Base-by-base conservation (phyloP, 2,113 vertebrate species). In the Nothocercus julius region DNA sequence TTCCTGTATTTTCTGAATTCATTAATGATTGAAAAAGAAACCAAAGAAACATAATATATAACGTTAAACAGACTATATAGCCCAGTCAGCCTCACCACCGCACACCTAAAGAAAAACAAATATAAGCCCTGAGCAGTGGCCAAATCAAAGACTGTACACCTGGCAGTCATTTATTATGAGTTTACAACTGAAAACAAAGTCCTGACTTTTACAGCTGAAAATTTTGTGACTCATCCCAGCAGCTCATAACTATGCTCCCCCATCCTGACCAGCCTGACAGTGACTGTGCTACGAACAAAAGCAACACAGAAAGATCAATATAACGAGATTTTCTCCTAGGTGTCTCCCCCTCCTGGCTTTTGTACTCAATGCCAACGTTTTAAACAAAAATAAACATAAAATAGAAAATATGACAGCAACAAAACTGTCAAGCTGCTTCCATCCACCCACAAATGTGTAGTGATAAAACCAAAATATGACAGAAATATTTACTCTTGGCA, bases 401-500 rank as follows among this genome's bases (percentile, higher is more conserved):
- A 88, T 58, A 92, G 49, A 86, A 95, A 96, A 77, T 85, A 93
- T 4, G 56, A 93, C 21, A 89, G 61, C 24, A 95, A 92, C 36
- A 94, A 96, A 96, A 93, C 79, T 40, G 25, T 40, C 93, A 95
- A 90, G 51, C 72, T 94, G 15, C 78, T 95, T 97, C 93, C 68
- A 88, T 91, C 34, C 45, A 93, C 62, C 77, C 89, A 64, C 83
- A 84, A 64, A 78, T 32, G 16, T 34, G 58, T n/a, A 80, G 83
- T 30, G 53, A 93, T 97, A 97, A 97, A 96, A 87, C 67, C 72
- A 93, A 97, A 97, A 97, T 95, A 93, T 9, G 70, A 93, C 70
- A 85, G 82, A 97, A 97, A 95, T 92, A 96, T 93, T 97, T 97
- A 83, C 62, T 91, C 64, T 97, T 96, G 91, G 85, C 96, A 97